Evolutionary conservation across 2,797 vertebrate genomes (phyloP).

Genomic region (Fistularia commersonii): DNA sequence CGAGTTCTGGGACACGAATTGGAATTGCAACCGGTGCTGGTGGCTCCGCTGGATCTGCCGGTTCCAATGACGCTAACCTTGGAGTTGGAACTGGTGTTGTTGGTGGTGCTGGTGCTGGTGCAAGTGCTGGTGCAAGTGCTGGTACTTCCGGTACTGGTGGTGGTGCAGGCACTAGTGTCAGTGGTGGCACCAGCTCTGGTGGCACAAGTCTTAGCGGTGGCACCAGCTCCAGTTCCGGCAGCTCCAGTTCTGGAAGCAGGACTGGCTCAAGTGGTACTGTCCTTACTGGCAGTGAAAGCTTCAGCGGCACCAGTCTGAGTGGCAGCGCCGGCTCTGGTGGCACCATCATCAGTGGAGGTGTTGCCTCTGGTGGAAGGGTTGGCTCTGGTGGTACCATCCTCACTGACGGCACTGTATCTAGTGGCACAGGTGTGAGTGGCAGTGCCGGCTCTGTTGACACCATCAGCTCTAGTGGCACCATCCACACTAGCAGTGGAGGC

Average conservation of each 20-base stretch:
- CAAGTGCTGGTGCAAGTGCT: not conserved
- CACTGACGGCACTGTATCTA: too few relatives aligned
- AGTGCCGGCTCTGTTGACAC: constrained; percentile 1
- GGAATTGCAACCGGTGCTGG: not conserved
- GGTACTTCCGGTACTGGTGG: not conserved
- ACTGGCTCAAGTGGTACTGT: not conserved
- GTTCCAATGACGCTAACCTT: not conserved
- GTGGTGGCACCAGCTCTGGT: too few relatives aligned
- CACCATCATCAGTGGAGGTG: not conserved
- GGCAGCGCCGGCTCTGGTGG: not conserved
- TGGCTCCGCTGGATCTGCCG: not conserved
- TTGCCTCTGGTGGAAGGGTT: too few relatives aligned
- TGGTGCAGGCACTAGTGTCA: not conserved
- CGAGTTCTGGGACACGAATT: constrained; percentile 15
- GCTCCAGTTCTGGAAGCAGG: not conserved
- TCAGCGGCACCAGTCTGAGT: not conserved
- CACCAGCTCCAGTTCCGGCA: not conserved
- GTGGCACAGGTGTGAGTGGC: not conserved
- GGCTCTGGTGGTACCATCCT: too few relatives aligned
- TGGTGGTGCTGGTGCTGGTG: not conserved
- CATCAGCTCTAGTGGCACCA: not conserved
- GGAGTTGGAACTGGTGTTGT: not conserved
- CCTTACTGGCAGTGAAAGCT: not conserved
- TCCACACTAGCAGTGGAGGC: not conserved
- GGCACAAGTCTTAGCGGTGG: not conserved